Conservation (phyloP, 2,797 vertebrate genomes). For the Apogon talboti region DNA sequence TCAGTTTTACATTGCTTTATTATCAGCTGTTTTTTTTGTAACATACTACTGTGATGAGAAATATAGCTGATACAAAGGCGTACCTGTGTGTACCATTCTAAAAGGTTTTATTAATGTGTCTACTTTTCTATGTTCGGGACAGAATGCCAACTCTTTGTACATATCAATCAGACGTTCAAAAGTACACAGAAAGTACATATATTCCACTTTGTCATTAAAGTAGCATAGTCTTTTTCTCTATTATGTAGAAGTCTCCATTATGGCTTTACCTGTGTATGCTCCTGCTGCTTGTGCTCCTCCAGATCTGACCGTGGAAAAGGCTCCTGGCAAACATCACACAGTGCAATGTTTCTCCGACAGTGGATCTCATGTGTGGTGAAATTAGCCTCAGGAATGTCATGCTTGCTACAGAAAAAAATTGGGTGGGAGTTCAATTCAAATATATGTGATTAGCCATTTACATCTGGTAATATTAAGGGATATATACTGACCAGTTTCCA, state of each 20-base stretch:
- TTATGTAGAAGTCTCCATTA: background rate
- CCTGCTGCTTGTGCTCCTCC: slow-evolving; percentile 87
- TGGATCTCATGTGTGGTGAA: slow-evolving; percentile 97
- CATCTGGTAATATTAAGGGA: too few relatives aligned
- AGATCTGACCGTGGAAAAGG: slow-evolving; percentile 90
- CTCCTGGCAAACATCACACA: slow-evolving; percentile 91
- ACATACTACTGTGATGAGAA: background rate
- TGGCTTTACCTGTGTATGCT: slow-evolving; percentile 88
- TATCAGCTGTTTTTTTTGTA: background rate
- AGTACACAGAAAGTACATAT: background rate
- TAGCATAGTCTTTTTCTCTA: background rate
- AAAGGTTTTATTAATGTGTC: too few relatives aligned
- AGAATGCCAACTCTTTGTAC: too few relatives aligned
- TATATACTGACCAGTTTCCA: slow-evolving; percentile 81
- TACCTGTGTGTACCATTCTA: too few relatives aligned
- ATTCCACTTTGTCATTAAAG: background rate
- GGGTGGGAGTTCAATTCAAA: too few relatives aligned
- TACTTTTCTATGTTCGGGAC: too few relatives aligned
- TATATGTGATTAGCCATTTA: too few relatives aligned
- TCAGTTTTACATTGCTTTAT: background rate
- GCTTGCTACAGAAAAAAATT: slow-evolving; percentile 84
- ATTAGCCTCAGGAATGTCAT: slow-evolving; percentile 92
- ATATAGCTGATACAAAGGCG: background rate
- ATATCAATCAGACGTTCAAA: too few relatives aligned
- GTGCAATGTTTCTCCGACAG: slow-evolving; percentile 91